Conservation (phyloP, 2,888 invertebrate species). For the Trachelus troglodyta region DNA sequence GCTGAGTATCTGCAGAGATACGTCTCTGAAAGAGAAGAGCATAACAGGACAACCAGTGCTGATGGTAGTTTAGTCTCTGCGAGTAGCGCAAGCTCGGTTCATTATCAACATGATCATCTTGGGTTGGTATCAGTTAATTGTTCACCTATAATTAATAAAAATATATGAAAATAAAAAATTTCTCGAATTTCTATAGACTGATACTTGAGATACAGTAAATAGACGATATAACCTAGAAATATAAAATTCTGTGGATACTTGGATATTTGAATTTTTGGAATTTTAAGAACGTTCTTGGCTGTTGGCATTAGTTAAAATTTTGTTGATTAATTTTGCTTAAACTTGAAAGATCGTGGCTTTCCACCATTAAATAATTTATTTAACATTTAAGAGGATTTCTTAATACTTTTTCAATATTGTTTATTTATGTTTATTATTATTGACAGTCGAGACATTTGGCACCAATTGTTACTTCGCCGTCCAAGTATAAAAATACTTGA, state of each 20-base stretch:
- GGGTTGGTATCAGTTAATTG: constrained; percentile 30
- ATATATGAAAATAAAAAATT: neutral
- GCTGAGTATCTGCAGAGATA: constrained; percentile 44
- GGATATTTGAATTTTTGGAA: too few species aligned
- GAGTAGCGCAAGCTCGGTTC: constrained; percentile 37
- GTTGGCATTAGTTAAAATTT: neutral
- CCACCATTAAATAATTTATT: neutral
- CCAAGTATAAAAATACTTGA: constrained; percentile 5
- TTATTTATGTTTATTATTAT: neutral
- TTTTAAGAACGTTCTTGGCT: too few species aligned
- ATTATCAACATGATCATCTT: constrained; percentile 49
- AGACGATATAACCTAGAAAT: neutral
- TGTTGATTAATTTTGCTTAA: neutral
- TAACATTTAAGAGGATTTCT: neutral
- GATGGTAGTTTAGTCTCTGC: constrained; percentile 49
- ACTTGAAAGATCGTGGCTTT: neutral
- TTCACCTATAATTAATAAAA: neutral
- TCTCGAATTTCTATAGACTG: neutral
- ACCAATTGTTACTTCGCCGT: neutral
- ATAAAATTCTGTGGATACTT: too few species aligned
- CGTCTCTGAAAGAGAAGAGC: constrained; percentile 37
- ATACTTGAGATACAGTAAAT: neutral
- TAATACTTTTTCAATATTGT: neutral
- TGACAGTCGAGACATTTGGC: neutral
- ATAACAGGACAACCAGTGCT: constrained; percentile 49